Percentiles rank a stretch among this genome's conserved stretches.
Evolutionary conservation across 2,113 vertebrate genomes (phyloP).

Genomic region (Taxidea taxus): DNA sequence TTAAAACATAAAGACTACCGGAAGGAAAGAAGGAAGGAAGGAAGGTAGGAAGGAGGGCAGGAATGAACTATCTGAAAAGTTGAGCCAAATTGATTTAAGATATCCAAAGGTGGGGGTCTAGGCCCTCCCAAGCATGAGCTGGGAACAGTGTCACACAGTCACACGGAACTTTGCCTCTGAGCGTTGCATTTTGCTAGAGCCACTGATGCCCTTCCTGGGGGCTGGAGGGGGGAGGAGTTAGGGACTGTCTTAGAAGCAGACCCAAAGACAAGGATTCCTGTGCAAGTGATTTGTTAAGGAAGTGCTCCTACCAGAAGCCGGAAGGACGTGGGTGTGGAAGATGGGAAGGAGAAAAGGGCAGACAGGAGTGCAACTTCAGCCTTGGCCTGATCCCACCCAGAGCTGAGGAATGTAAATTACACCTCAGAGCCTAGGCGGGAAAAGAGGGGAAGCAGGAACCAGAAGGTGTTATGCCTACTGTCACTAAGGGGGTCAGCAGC

Average conservation of each 20-base stretch:
- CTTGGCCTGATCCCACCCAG: not conserved
- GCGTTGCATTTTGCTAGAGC: not conserved
- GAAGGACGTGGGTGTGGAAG: not conserved
- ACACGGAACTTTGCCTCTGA: not conserved
- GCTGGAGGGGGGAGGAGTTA: no score
- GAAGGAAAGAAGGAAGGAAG: no score
- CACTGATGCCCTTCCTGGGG: not conserved
- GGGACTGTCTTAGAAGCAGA: not conserved
- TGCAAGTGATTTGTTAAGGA: not conserved
- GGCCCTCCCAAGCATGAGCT: not conserved
- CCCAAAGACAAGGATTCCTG: not conserved
- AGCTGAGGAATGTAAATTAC: not conserved
- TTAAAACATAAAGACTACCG: no score
- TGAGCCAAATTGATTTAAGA: not conserved
- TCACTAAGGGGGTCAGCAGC: conserved; percentile 74
- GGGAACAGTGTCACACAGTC: not conserved
- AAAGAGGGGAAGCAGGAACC: not conserved
- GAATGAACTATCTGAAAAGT: not conserved
- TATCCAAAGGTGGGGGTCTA: no score
- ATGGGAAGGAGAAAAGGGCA: not conserved
- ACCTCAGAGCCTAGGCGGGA: not conserved
- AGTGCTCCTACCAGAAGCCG: not conserved
- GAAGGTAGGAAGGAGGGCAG: no score
- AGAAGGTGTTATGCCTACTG: conserved; percentile 50
- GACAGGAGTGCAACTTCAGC: not conserved